These are phyloP conservation scores for Linurgus olivaceus DNA, from an alignment of 2,797 vertebrate genomes.

Conservation along the genomic window DNA sequence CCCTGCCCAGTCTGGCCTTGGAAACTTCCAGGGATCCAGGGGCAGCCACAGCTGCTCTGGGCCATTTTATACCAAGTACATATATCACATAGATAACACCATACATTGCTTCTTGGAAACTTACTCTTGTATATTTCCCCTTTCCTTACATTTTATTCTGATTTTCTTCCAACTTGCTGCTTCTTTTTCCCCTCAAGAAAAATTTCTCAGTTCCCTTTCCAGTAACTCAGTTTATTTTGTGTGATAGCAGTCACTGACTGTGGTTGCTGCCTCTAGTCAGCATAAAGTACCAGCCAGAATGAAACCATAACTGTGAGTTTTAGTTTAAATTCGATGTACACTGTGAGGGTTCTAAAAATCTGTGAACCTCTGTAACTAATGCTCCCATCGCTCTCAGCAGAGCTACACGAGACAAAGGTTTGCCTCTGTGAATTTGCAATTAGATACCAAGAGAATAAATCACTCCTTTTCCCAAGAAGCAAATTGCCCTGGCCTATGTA, in stretches of 20 bases:
- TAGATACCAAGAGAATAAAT: not conserved
- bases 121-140: not conserved
- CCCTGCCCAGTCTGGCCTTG: accelerated
- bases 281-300: not conserved
- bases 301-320: not conserved
- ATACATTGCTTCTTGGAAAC: not conserved
- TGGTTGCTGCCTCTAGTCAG: not conserved
- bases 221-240: not conserved
- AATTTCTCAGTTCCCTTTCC: not conserved
- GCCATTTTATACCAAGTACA: not conserved
- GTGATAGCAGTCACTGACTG: not conserved
- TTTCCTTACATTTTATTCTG: not conserved
- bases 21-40: not conserved
- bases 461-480: not conserved
- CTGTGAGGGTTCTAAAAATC: not conserved
- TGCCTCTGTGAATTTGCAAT: not conserved
- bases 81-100: not conserved
- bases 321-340: accelerated
- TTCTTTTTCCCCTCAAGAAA: not conserved
- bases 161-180: not conserved
- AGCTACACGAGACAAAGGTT: not conserved
- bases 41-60: not conserved
- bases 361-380: not conserved
- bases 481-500: not conserved
- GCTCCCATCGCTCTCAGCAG: not conserved